These are phyloP conservation scores for Siniperca chuatsi DNA, from an alignment of 2,113 vertebrate genomes.

Conservation along the genomic window DNA sequence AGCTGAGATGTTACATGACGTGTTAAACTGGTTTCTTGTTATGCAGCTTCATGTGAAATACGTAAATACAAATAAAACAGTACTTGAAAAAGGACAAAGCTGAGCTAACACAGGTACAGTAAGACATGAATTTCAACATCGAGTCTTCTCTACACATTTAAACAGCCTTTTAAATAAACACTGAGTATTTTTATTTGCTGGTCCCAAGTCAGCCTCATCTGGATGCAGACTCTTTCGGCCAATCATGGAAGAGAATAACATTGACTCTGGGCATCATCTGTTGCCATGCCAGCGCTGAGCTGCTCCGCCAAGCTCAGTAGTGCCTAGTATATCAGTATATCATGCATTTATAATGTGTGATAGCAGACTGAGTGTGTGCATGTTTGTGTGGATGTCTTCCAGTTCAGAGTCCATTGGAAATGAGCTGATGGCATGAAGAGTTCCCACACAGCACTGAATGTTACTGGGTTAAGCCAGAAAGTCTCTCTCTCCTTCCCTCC, in stretches of 20 bases:
- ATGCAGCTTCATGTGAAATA: neutral
- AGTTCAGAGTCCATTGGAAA: constrained; percentile 34
- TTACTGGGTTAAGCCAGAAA: constrained; percentile 22
- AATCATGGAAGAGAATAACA: constrained; percentile 40
- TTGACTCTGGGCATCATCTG: constrained; percentile 46
- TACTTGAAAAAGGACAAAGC: neutral
- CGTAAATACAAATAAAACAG: neutral
- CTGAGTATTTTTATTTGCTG: neutral
- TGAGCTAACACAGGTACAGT: neutral
- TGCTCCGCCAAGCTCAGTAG: constrained; percentile 19
- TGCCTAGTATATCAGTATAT: neutral
- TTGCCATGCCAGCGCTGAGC: constrained; percentile 65
- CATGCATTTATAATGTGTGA: neutral
- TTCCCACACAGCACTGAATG: constrained; percentile 30
- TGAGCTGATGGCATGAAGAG: constrained; percentile 25
- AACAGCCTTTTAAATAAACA: neutral
- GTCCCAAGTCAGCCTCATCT: neutral
- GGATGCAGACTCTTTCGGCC: constrained; percentile 19
- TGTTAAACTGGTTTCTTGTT: neutral
- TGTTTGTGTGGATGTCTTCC: neutral
- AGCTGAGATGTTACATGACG: neutral
- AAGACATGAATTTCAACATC: neutral
- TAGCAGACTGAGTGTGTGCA: neutral
- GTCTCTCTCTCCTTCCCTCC: neutral
- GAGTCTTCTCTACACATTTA: neutral